Base-by-base conservation (phyloP, 2,888 invertebrate genomes). In the Patella ulyssiponensis region DNA sequence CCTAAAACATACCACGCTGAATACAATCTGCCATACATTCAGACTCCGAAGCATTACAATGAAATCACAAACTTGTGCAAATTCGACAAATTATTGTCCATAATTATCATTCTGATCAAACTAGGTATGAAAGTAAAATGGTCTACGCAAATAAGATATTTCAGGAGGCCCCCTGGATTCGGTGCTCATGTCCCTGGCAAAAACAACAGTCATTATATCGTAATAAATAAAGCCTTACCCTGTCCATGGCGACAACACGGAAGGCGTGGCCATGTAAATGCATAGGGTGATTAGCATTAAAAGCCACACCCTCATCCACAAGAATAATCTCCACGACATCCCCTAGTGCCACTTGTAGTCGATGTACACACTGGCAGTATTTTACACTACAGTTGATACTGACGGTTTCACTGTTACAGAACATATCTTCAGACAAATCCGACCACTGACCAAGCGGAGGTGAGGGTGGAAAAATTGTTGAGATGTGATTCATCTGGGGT, bases 401-500 rank as follows among this genome's bases (percentile, higher is more conserved):
- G 14, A 96, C 93, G 0, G 78, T 83, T 0, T 82, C 80, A 11
- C 73, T 64, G 79, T 87, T 84, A 72, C 88, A 88, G 71, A 86
- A 84, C 15, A 81, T 20, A 2, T 81, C 87, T 82, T 87, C 76
- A 15, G 93, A 92, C 0, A 97, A 93, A 80, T 94, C 93, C 2
- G 94, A 92, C 15, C 94, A 93, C 78, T 94, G 94, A 2, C 95
- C 92, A 64, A 96, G 92, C 3, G 96, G 92, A 0, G 97, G 95
- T 81, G 95, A 93, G 0, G 95, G 92, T 0, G 95, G 96, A 87
- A 96, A 93, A 88, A 92, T 92, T 91, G 95, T 95, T 0, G 95
- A 95, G 82, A 96, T 96, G 92, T 96, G 95, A 91, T 97, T 97
- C 4, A 97, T 91, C 91, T 97, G 97, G 0, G 97, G 97, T 0